A percentile compares a stretch with the other conserved stretches of the same genome.
Conservation (phyloP, 2,797 vertebrate species). For the Pangasius djambal region DNA sequence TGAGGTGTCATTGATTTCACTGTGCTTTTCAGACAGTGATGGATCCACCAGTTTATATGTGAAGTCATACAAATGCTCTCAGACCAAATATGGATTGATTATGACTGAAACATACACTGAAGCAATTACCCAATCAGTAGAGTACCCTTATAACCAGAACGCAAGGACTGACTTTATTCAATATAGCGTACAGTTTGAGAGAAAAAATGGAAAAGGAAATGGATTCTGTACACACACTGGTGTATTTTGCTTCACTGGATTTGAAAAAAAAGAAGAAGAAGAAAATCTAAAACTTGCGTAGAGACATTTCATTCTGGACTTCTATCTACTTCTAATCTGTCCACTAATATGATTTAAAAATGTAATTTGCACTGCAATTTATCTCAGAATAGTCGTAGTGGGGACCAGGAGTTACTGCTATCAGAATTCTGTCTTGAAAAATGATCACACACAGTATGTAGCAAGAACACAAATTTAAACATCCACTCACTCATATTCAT, state of each 20-base stretch:
- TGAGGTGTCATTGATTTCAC: not conserved
- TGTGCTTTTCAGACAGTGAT: not conserved
- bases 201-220: not conserved
- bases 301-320: slow-evolving; percentile 9
- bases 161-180: not conserved
- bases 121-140: not conserved
- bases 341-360: slow-evolving; percentile 9
- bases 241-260: not conserved
- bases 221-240: not conserved
- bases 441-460: not conserved
- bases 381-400: not conserved
- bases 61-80: not conserved
- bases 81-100: not conserved
- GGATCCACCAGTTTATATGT: not conserved
- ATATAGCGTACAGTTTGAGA: not conserved
- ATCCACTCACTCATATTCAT: not conserved
- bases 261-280: not conserved
- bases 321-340: not conserved
- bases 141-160: not conserved
- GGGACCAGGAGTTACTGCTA: not conserved
- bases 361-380: not conserved
- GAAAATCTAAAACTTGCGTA: not conserved
- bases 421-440: not conserved
- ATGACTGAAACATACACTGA: not conserved
- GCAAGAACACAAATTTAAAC: not conserved